Evolutionary conservation across 2,113 vertebrate genomes (phyloP), one percentile per base, ranked within the genome.

Genomic region (Phrynocephalus versicolor): DNA sequence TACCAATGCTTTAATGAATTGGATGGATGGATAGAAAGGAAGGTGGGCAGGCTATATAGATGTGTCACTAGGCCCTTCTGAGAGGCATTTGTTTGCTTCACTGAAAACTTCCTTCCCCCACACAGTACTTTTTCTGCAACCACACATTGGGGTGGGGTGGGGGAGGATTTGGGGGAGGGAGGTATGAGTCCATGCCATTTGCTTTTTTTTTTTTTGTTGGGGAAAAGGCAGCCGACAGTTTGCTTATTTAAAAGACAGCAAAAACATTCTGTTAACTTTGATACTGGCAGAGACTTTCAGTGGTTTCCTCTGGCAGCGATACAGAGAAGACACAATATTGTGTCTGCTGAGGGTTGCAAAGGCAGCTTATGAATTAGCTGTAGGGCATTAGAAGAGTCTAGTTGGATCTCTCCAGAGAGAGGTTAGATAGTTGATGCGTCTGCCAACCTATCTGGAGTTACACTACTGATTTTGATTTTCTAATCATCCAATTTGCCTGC

Each of bases 401-500:
- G 27, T 33, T 2, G 19, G 58, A 8, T 70, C 67, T 79, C 51
- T 45, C 19, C 30, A 71, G 37, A 71, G 76, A 62, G 35, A 1
- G 19, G 10, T 72, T 10, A 25, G 75, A 33, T 75, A 71, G 75
- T 33, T 62, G 83, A 57, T 58, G 51, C 71, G 35, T n/a, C 70
- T 60, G 65, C 75, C 37, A 71, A n/a, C 55, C 23, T 19, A 1
- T 27, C 35, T 71, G 23, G 5, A n/a, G 67, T 72, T 71, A 71
- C 55, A 72, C 64, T 79, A 65, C 35, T 18, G 35, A 71, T 71
- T 79, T 79, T 18, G 35, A 71, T 71, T 79, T 79, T 58, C 35
- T 79, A 79, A 85, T 85, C 18, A 71, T 71, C 65, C 35, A 45
- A 71, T 79, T 79, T 85, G 35, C 84, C 65, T 79, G 19, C 30